Evolutionary conservation across 2,113 vertebrate genomes (phyloP), one percentile per base, ranked within the genome.

Genomic region (Rhabdomys dilectus): DNA sequence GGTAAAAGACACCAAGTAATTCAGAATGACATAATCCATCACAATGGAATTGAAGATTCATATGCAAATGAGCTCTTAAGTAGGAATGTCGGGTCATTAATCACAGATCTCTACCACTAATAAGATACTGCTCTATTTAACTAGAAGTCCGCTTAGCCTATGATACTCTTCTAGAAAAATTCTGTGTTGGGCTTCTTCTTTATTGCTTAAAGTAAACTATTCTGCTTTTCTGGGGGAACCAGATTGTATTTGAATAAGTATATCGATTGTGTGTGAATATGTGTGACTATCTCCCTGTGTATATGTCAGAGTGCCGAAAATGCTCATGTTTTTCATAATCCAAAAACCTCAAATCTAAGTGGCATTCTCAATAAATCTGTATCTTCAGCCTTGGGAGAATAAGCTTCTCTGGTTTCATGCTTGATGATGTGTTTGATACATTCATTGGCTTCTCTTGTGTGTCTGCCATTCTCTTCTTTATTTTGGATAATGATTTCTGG

Each of bases 1-100:
- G 16, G 53, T 80, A 91, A 84, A 93, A 96, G 72, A 92, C 58
- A 96, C 31, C 91, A 97, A 92, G 42, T 92, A 97, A 97, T 88
- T 96, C 64, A 92, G 39, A 85, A 93, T 86, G 97, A 42, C 89
- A 93, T 39, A 93, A 39, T 66, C 84, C 39, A 93, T 34, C 94
- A 56, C 89, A 89, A 22, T 7, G 36, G 56, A 95, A 88, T 66
- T 89, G 95, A 19, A 70, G 29, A 85, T 64, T 97, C 86, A 89
- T 89, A 95, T 13, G 60, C 56, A 95, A 91, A 84, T 51, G 34
- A 94, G 8, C 5, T 96, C 75, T 66, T 92, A 94, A n/a, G 64
- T 96, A 89, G 45, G 94, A 95, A 91, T 19, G 51, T 89, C 88
- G 53, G 81, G 5, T 7, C 11, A 73, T 90, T 96, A 93, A 51